These are phyloP conservation scores for Pitangus sulphuratus DNA, from an alignment of 2,797 vertebrate species.

Conservation along the genomic window DNA sequence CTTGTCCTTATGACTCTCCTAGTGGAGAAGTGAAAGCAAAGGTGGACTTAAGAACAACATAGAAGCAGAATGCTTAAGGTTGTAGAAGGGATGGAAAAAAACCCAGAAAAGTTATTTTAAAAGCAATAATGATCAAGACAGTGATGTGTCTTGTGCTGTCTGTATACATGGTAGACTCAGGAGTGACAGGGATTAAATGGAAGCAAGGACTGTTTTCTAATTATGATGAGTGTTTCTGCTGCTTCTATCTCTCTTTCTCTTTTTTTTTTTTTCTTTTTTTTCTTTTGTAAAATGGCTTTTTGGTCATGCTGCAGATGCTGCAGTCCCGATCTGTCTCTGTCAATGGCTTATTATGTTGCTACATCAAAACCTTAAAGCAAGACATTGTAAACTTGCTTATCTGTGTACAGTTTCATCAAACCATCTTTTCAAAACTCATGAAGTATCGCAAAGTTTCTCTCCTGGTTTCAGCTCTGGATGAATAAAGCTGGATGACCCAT, in stretches of 20 bases:
- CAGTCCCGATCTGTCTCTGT: neutral
- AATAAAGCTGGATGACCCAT: neutral
- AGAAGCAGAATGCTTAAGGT: neutral
- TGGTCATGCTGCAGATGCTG: neutral
- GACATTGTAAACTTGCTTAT: neutral
- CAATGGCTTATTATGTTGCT: neutral
- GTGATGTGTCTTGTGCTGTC: neutral
- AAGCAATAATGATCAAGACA: neutral
- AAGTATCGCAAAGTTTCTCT: neutral
- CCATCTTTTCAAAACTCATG: neutral
- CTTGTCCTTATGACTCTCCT: neutral
- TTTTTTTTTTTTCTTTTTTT: fast-evolving
- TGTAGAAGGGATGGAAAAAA: neutral
- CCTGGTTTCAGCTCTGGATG: neutral
- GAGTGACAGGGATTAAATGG: neutral
- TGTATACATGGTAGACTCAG: neutral
- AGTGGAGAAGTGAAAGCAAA: neutral
- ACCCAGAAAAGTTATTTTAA: neutral
- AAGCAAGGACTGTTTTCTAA: neutral
- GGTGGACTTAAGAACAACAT: neutral
- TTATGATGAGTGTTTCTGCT: neutral
- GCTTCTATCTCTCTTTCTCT: neutral
- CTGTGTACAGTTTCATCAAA: neutral
- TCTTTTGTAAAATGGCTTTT: neutral
- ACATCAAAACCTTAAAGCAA: neutral